Base-by-base conservation (phyloP, 2,888 invertebrate species). In the Tupiocoris notatus region DNA sequence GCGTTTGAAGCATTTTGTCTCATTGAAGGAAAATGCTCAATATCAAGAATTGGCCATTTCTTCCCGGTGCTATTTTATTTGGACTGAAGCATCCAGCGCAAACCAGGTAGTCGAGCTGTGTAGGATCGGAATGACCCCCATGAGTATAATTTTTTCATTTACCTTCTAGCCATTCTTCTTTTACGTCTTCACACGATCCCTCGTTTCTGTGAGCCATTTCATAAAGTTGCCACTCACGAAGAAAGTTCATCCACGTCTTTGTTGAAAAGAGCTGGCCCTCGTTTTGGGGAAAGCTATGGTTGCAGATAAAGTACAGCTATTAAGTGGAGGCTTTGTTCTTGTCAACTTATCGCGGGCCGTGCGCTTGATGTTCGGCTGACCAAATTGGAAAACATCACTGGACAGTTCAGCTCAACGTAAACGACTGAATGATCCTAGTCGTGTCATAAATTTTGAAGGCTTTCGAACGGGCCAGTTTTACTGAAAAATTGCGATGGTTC, bases 111-210 rank as follows among this genome's bases (percentile, higher is more conserved):
- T 39, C 39, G 39, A 12, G 39, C 39, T 7, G 12, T 39, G 39
- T 39, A 39, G 39, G 39, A 39, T 57, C 16, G 57, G 56, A 67
- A 67, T 67, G 67, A 67, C 3, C 57, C 67, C 67, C 67, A 67
- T 57, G 67, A 67, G 67, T 67, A 67, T 67, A 67, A 67, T 67
- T 67, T 67, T 67, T 67, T 67, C 67, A 67, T 67, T 67, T 67
- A 57, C 67, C 67, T 21, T 39, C 67, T 22, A 0, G 57, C 39
- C 67, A 57, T 67, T 56, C 23, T 56, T 57, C 67, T 67, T 67
- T 21, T 57, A 39, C 39, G 39, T 39, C 39, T 39, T 39, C 16
- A 22, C 17, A 20, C 22, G 17, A 21, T 17, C 16, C 25, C 39
- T 17, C 22, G 12, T 65, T 17, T 21, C n/a, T 2, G 22, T 39